Evolutionary conservation across 2,113 vertebrate species (phyloP).

Genomic region (Otis tarda): DNA sequence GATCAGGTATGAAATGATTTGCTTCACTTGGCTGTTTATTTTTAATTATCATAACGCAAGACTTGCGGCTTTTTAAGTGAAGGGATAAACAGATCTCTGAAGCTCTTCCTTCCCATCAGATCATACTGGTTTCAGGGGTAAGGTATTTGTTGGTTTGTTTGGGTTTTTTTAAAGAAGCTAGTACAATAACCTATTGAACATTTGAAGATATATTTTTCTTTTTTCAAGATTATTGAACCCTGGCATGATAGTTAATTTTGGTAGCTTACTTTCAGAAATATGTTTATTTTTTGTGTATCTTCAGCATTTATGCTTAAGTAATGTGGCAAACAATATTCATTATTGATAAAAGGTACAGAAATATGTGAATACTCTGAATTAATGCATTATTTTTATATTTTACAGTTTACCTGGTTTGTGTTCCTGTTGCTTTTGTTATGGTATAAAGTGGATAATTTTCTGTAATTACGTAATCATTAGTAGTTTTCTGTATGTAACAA

Average conservation of each 20-base stretch:
- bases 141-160: neutral
- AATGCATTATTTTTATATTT: neutral
- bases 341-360: neutral
- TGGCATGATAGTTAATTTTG: neutral
- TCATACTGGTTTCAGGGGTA: neutral
- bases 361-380: neutral
- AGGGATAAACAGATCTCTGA: neutral
- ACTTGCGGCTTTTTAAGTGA: neutral
- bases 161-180: neutral
- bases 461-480: neutral
- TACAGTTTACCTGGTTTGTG: fast-evolving
- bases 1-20: neutral
- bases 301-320: neutral
- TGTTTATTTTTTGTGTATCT: neutral
- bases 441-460: neutral
- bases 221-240: neutral
- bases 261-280: neutral
- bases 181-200: neutral
- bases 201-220: neutral
- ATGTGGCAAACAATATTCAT: neutral
- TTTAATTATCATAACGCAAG: neutral
- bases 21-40: neutral
- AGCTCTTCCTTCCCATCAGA: neutral
- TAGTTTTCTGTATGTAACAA: neutral
- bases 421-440: neutral